A percentile compares a stretch with the other conserved stretches of the same genome.
Evolutionary conservation across 2,797 vertebrate species (phyloP).

Genomic region (Anguilla obscura): DNA sequence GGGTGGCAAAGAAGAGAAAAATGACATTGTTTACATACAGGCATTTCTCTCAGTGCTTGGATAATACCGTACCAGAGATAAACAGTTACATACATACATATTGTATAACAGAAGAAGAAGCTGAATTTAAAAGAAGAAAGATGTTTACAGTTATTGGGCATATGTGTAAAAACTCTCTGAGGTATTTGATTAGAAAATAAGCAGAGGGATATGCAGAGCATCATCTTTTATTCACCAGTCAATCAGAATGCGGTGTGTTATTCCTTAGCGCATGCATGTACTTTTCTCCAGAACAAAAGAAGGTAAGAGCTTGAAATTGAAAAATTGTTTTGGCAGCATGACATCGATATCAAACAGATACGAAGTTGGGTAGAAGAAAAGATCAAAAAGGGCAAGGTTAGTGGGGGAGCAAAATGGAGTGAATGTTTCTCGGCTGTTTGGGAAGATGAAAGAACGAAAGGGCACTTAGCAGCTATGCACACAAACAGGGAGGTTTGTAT

Average conservation of each 20-base stretch:
- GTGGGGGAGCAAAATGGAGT: neutral
- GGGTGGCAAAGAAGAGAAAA: too few species aligned
- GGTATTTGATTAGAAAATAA: too few species aligned
- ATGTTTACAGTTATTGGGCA: too few species aligned
- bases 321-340: neutral
- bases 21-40: too few species aligned
- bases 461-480: neutral
- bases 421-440: neutral
- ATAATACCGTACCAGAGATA: too few species aligned
- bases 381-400: neutral
- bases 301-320: neutral
- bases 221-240: neutral
- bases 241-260: neutral
- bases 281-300: neutral
- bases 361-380: neutral
- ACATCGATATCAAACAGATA: too few species aligned
- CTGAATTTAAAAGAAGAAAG: too few species aligned
- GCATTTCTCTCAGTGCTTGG: too few species aligned
- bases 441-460: neutral
- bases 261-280: neutral
- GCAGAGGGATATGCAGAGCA: neutral
- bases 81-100: too few species aligned
- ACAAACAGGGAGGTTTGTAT: too few species aligned
- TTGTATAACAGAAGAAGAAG: too few species aligned
- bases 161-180: too few species aligned